These are phyloP conservation scores for Drepana falcataria DNA, from an alignment of 2,888 invertebrate genomes.

Conservation along the genomic window DNA sequence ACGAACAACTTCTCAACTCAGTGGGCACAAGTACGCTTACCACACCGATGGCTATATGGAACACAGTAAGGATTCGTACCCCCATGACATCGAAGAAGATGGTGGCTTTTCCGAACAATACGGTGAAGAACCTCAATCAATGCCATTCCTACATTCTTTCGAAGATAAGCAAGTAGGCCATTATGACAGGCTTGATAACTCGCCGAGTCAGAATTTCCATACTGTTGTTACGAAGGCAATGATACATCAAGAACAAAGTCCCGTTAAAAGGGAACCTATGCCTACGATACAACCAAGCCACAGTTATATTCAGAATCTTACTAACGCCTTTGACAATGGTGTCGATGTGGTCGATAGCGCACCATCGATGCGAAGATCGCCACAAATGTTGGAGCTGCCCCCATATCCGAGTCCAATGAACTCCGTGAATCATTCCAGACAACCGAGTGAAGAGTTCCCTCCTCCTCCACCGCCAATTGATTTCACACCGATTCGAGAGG, in stretches of 20 bases:
- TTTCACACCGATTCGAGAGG: slow-evolving; percentile 81
- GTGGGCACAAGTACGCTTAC: slow-evolving; percentile 80
- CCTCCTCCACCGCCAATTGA: slow-evolving; percentile 91
- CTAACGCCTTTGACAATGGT: slow-evolving; percentile 65
- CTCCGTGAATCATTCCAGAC: slow-evolving; percentile 88
- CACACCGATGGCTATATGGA: slow-evolving; percentile 59
- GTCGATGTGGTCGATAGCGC: slow-evolving; percentile 83
- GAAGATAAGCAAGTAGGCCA: slow-evolving; percentile 59
- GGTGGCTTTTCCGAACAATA: slow-evolving; percentile 73
- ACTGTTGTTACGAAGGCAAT: slow-evolving; percentile 91
- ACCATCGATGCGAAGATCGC: slow-evolving; percentile 52
- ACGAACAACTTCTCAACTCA: slow-evolving; percentile 91
- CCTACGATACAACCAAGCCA: slow-evolving; percentile 43
- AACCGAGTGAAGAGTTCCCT: slow-evolving; percentile 93
- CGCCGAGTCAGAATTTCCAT: slow-evolving; percentile 74
- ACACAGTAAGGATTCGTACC: slow-evolving; percentile 58
- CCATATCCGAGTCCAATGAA: slow-evolving; percentile 89
- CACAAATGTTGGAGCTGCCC: slow-evolving; percentile 81
- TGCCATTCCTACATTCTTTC: slow-evolving; percentile 80
- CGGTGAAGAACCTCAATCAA: slow-evolving; percentile 79
- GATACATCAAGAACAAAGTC: slow-evolving; percentile 90
- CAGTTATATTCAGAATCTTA: slow-evolving; percentile 58
- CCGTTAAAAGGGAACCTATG: slow-evolving; percentile 72
- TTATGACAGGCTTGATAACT: slow-evolving; percentile 61
- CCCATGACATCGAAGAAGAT: slow-evolving; percentile 66